Evolutionary conservation across 2,113 vertebrate species (phyloP), one percentile per base, ranked within the genome.

Genomic region (Oreochromis niloticus): DNA sequence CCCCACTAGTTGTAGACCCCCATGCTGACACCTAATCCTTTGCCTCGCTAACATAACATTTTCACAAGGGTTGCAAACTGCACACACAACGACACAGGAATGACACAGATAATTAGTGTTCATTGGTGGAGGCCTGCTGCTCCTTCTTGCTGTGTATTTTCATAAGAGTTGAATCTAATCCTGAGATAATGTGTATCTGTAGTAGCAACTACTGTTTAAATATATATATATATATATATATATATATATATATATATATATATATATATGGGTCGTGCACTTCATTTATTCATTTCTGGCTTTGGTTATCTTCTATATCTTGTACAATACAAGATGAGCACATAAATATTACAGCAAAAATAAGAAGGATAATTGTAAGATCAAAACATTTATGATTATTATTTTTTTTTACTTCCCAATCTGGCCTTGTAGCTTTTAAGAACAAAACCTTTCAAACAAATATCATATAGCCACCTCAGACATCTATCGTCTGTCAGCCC

Each of bases 41-140:
- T 90, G 71, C 89, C 84, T 80, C 43, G 82, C 95, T 96, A 94
- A 90, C 94, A 95, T 94, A 96, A 96, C 94, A 96, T 96, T 96
- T 96, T 96, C 94, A 94, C 91, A 95, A 92, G 94, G 93, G 92
- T 90, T 91, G 75, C 89, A 91, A 88, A 86, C 94, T 34, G 81
- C 88, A 94, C 94, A 94, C 34, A 22, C 19, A 13, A 68, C 63
- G 4, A 68, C 63, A 68, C 63, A 91, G 85, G 84, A 86, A 91
- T 86, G 90, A 94, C 95, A 95, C 93, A 95, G 90, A 87, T 93
- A 94, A 95, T 95, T 94, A 94, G 92, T 89, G 91, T 96, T 94
- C 91, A 85, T 86, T 93, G 93, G 85, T 66, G 92, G 90, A 75
- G 75, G 81, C 80, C 85, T 83, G 88, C 88, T 73, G 34, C 82